phyloP scores from a whole-genome alignment of 1,140 invertebrate genomes.

The Drosophila subobscura region DNA sequence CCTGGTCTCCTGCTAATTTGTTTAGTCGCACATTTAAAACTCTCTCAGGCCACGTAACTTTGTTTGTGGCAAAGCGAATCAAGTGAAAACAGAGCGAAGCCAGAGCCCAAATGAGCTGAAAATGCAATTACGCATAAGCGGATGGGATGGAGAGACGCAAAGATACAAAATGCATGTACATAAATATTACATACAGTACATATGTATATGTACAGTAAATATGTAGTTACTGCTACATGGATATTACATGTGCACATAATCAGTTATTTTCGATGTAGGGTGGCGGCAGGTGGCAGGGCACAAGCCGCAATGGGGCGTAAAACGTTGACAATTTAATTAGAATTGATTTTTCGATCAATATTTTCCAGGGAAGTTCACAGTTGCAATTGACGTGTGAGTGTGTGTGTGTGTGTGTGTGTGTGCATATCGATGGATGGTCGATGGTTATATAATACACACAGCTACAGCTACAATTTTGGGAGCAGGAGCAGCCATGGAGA shows the following conservation, averaged over 20 bases:
- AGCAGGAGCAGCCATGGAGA: too few species aligned
- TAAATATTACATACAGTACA: conserved; percentile 2
- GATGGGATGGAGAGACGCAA: conserved; percentile 6
- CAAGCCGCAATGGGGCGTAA: conserved; percentile 33
- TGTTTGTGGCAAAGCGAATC: conserved; percentile 59
- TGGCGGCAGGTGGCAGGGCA: background rate
- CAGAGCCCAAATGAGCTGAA: conserved; percentile 14
- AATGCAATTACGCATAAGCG: conserved; percentile 61
- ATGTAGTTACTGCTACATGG: too few species aligned
- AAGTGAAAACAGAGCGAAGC: conserved; percentile 49
- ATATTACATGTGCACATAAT: conserved; percentile 1
- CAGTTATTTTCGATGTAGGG: conserved; percentile 1
- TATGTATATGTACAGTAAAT: background rate
- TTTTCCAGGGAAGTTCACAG: conserved; percentile 78
- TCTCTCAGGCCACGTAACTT: conserved; percentile 33
- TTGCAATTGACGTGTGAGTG: conserved; percentile 31
- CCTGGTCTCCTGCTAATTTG: conserved; percentile 35
- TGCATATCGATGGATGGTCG: conserved; percentile 39
- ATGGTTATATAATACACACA: conserved; percentile 53
- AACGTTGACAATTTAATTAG: conserved; percentile 80
- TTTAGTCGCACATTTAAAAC: conserved; percentile 48
- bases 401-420: conserved; percentile 16
- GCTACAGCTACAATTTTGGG: too few species aligned
- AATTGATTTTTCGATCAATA: conserved; percentile 82
- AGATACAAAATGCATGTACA: conserved; percentile 4